Conservation (phyloP, 64 coral and sea anemone species). For the Hydrozoanthus tunicans region DNA sequence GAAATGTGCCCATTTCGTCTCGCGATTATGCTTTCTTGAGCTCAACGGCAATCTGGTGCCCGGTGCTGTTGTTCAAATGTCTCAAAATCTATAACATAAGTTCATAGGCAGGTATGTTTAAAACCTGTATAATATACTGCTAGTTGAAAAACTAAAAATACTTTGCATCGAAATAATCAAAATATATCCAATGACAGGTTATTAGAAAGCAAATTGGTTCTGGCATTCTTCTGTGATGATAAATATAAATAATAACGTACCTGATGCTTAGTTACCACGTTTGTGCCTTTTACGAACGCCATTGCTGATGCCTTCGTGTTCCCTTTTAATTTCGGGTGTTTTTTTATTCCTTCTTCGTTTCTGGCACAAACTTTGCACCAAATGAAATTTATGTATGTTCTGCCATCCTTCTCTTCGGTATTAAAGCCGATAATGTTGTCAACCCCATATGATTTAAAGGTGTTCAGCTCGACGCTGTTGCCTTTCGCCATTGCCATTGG, state of each 20-base stretch:
- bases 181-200: background rate
- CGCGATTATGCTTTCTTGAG: constrained; percentile 1
- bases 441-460: background rate
- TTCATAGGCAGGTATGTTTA: no score
- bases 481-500: background rate
- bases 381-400: constrained; percentile 17
- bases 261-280: constrained; percentile 20
- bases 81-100: background rate
- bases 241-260: background rate
- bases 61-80: background rate
- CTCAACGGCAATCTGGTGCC: background rate
- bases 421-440: background rate
- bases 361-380: constrained; percentile 13
- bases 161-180: background rate
- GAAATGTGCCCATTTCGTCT: background rate
- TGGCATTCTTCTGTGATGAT: no score
- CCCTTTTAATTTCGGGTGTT: background rate
- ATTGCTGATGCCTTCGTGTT: background rate
- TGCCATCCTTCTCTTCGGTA: background rate
- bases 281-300: constrained; percentile 15
- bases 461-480: background rate
- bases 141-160: no score
- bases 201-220: no score
- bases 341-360: background rate
- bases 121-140: no score